phyloP scores from a whole-genome alignment of 2,888 invertebrate species.

The Nineta flava region DNA sequence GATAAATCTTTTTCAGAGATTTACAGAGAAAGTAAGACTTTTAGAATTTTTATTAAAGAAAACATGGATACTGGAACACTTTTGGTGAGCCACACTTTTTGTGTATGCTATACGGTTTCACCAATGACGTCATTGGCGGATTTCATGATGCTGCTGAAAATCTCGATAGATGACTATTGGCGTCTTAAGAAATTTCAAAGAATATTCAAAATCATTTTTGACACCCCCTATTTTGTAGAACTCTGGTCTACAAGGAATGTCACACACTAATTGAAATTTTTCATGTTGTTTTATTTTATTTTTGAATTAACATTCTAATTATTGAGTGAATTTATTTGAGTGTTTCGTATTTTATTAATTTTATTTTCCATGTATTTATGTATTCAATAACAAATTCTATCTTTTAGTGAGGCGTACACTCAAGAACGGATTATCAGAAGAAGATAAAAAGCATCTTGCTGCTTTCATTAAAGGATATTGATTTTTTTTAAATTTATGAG shows the following conservation, averaged over 20 bases:
- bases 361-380: neutral
- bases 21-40: too few relatives aligned
- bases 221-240: too few relatives aligned
- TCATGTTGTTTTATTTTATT: neutral
- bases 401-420: slow-evolving; percentile 59
- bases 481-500: slow-evolving; percentile 12
- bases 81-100: too few relatives aligned
- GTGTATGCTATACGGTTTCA: too few relatives aligned
- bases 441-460: slow-evolving; percentile 63
- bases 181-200: too few relatives aligned
- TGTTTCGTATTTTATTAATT: slow-evolving; percentile 8
- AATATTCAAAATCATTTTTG: too few relatives aligned
- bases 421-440: slow-evolving; percentile 64
- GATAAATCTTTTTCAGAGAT: too few relatives aligned
- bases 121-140: too few relatives aligned
- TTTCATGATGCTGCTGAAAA: too few relatives aligned
- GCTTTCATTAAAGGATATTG: slow-evolving; percentile 58
- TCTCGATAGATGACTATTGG: too few relatives aligned
- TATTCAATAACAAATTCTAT: neutral
- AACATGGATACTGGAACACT: too few relatives aligned
- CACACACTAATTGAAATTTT: neutral
- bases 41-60: too few relatives aligned
- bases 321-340: slow-evolving; percentile 17
- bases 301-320: neutral
- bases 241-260: neutral